These are phyloP conservation scores for Anhinga anhinga DNA, from an alignment of 2,113 vertebrate species.

Conservation along the genomic window DNA sequence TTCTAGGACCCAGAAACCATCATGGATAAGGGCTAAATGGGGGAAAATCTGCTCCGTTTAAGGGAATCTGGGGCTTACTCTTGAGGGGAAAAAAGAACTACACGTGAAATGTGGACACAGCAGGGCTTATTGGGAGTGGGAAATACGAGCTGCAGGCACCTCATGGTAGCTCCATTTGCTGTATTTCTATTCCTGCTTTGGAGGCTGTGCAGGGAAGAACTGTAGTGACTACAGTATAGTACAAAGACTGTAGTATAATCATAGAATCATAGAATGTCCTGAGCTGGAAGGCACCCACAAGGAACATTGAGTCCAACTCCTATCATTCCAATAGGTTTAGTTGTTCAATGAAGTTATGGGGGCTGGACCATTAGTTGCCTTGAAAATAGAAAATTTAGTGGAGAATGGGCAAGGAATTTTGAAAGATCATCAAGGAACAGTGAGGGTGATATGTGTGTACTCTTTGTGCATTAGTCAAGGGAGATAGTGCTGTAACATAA, in stretches of 20 bases:
- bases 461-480: background rate
- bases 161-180: background rate
- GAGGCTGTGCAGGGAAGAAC: background rate
- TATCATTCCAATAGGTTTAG: background rate
- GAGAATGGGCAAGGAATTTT: background rate
- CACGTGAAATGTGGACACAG: background rate
- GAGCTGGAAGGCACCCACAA: too few species aligned
- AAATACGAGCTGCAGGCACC: background rate
- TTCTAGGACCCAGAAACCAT: background rate
- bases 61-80: background rate
- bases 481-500: background rate
- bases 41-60: background rate
- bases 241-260: background rate
- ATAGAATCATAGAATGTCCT: too few species aligned
- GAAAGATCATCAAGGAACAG: background rate
- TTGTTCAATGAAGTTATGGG: background rate
- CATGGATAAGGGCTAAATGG: background rate
- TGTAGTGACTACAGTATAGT: background rate
- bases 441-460: too few species aligned
- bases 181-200: background rate
- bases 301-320: too few species aligned
- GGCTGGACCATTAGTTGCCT: background rate
- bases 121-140: background rate
- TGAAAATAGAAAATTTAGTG: background rate
- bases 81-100: background rate